These are phyloP conservation scores for Rallus crepitans DNA, from an alignment of 2,797 vertebrate genomes.

Conservation along the genomic window DNA sequence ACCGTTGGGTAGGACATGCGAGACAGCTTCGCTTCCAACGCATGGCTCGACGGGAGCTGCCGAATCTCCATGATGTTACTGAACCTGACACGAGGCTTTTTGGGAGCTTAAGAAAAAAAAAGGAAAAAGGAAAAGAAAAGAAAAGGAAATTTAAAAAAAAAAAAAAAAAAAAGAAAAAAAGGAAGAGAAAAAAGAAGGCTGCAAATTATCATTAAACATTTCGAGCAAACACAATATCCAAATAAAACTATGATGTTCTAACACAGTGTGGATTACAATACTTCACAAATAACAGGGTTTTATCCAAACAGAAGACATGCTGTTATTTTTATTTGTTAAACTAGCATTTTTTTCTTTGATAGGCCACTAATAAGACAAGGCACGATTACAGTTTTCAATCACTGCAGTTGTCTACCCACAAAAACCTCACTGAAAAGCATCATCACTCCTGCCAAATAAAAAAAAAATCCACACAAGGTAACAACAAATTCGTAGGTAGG, in stretches of 20 bases:
- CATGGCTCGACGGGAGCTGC: slow-evolving; percentile 93
- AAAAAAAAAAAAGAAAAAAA: no score
- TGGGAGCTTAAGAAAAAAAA: slow-evolving; percentile 75
- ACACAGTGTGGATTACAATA: not conserved
- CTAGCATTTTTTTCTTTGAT: not conserved
- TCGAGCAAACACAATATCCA: not conserved
- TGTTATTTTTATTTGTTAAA: not conserved
- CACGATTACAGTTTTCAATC: not conserved
- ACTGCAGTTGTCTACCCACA: not conserved
- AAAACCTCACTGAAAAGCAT: not conserved
- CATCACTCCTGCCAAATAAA: not conserved
- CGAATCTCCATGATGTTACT: slow-evolving; percentile 98
- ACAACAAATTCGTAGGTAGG: not conserved
- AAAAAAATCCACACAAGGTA: not conserved
- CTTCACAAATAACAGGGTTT: not conserved
- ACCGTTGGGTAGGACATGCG: slow-evolving; percentile 92
- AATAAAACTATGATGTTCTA: not conserved
- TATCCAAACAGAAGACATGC: not conserved
- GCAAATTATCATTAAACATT: slow-evolving; percentile 4
- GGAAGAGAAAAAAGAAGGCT: not conserved
- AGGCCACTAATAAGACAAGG: not conserved
- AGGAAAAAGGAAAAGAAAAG: no score
- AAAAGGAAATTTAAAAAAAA: no score
- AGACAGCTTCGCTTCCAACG: slow-evolving; percentile 94
- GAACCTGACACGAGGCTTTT: slow-evolving; percentile 94